Percentiles rank a stretch among this genome's conserved stretches.
Conservation (phyloP, 2,797 vertebrate genomes). For the Lycodopsis pacificus region DNA sequence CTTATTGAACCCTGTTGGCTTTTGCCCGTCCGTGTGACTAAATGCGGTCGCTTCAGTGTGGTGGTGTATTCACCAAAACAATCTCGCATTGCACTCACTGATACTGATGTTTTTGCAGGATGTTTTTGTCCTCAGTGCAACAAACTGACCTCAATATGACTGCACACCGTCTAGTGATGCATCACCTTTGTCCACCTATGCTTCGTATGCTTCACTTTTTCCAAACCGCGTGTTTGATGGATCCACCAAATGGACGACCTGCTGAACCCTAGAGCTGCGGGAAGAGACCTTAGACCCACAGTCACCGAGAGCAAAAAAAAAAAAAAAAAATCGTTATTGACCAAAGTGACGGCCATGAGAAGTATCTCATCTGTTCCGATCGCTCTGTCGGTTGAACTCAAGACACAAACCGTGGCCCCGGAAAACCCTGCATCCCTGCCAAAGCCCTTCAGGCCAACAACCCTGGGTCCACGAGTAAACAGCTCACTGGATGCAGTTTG, state of each 20-base stretch:
- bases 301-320: not conserved
- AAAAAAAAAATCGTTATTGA: conserved; percentile 2
- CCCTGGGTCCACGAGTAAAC: conserved; percentile 55
- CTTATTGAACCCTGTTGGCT: not conserved
- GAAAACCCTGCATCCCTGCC: conserved; percentile 54
- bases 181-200: not conserved
- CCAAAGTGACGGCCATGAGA: conserved; percentile 35
- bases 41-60: not conserved
- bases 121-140: not conserved
- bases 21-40: not conserved
- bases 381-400: conserved; percentile 26
- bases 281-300: conserved; percentile 2
- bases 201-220: not conserved
- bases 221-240: not conserved
- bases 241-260: not conserved
- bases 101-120: not conserved
- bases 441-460: conserved; percentile 63
- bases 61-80: conserved; percentile 5
- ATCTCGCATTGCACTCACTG: not conserved
- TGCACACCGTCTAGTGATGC: not conserved
- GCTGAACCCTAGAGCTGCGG: not conserved
- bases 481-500: conserved; percentile 34
- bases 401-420: conserved; percentile 44
- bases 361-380: conserved; percentile 35
- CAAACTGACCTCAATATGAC: conserved; percentile 16